Percentiles rank a stretch among this genome's conserved stretches.
These are phyloP conservation scores for Heliconius nattereri DNA, from an alignment of 1,140 invertebrate species.

Conservation along the genomic window DNA sequence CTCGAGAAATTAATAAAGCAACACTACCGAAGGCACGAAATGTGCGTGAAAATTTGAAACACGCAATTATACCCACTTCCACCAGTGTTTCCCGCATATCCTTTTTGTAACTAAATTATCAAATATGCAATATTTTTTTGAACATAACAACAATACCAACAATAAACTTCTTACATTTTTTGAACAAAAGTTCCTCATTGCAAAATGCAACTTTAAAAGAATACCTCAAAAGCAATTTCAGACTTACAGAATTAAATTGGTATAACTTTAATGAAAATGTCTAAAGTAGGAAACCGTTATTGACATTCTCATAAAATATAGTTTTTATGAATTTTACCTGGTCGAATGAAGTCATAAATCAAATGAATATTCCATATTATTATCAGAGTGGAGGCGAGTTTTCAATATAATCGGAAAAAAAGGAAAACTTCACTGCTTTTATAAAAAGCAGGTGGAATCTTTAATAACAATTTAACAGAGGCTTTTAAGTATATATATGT, in stretches of 20 bases:
- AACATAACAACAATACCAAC: neutral
- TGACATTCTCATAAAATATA: neutral
- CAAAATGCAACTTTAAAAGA: neutral
- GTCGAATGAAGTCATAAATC: neutral
- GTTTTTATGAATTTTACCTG: neutral
- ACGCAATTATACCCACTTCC: too few relatives aligned
- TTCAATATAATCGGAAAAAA: neutral
- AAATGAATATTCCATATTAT: neutral
- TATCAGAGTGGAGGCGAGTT: neutral
- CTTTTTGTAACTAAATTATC: too few relatives aligned
- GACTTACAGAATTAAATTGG: neutral
- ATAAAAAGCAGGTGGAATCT: neutral
- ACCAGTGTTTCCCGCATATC: too few relatives aligned
- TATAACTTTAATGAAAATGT: conserved; percentile 3
- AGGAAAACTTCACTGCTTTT: neutral
- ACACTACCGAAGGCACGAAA: too few relatives aligned
- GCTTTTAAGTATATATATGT: neutral
- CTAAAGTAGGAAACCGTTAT: neutral
- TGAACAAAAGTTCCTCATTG: neutral
- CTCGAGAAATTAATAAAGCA: too few relatives aligned
- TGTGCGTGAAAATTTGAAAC: too few relatives aligned
- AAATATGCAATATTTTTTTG: too few relatives aligned
- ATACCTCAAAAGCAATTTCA: neutral
- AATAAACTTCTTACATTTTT: neutral
- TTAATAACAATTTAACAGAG: neutral